These are phyloP conservation scores for Sanderia malayensis DNA, from an alignment of 30 jellyfish, hydroid and myxozoan species.

Conservation along the genomic window DNA sequence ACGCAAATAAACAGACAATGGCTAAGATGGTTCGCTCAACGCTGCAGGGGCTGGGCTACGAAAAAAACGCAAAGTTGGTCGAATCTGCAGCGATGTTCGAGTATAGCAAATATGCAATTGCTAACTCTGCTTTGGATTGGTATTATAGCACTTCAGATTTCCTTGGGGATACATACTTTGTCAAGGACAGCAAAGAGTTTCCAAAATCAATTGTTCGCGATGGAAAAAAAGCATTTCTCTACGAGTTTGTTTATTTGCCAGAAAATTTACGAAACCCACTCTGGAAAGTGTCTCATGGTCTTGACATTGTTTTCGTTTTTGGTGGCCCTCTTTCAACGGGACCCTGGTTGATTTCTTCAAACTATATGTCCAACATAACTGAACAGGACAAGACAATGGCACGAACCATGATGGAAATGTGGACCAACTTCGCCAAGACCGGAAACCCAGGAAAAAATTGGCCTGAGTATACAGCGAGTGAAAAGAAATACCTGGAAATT, in stretches of 20 bases:
- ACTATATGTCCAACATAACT: background rate
- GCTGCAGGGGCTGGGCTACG: too few species aligned
- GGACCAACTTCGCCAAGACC: conserved; percentile 44
- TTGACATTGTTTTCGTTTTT: conserved; percentile 23
- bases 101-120: too few species aligned
- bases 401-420: conserved; percentile 34
- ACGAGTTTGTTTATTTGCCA: conserved; percentile 35
- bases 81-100: too few species aligned
- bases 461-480: conserved; percentile 1
- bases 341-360: background rate
- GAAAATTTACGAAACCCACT: conserved; percentile 1
- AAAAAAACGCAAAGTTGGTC: too few species aligned
- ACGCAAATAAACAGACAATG: background rate
- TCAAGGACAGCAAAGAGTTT: too few species aligned
- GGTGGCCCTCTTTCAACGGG: conserved; percentile 5
- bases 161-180: too few species aligned
- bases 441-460: conserved; percentile 31
- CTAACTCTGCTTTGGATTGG: too few species aligned
- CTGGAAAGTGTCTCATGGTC: conserved; percentile 25
- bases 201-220: conserved; percentile 1
- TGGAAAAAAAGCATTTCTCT: conserved; percentile 16
- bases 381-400: conserved; percentile 14
- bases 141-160: too few species aligned
- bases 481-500: conserved; percentile 1
- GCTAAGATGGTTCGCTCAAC: too few species aligned